A percentile compares a stretch with the other conserved stretches of the same genome.
Evolutionary conservation across 1,140 invertebrate genomes (phyloP).

Genomic region (Drosophila lini): DNA sequence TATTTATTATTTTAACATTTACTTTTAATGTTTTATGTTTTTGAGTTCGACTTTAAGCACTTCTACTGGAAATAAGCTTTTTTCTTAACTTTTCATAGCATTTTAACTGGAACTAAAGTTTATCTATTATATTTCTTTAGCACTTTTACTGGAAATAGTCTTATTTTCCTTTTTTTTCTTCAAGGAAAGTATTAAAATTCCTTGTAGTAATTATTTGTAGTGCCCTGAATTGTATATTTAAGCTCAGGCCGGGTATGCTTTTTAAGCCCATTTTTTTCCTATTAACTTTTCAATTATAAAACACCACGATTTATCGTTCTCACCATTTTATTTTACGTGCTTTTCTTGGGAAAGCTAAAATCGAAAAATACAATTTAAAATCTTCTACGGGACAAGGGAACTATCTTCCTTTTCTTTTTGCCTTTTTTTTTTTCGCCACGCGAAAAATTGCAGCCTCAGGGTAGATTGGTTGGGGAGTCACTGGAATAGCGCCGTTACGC

Average conservation of each 20-base stretch:
- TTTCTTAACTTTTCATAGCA: neutral
- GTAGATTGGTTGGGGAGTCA: constrained; percentile 23
- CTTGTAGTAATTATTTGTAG: neutral
- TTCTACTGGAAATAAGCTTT: neutral
- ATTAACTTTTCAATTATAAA: neutral
- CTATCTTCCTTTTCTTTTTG: constrained; percentile 10
- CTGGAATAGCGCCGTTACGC: constrained; percentile 59
- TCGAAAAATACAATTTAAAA: constrained; percentile 47
- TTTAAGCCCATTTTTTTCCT: neutral
- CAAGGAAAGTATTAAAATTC: no score
- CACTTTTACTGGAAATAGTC: no score
- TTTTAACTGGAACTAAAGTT: neutral
- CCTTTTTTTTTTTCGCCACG: constrained; percentile 35
- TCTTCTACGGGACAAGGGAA: constrained; percentile 17
- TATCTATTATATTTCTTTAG: neutral
- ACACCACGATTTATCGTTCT: constrained; percentile 1
- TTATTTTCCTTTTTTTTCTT: neutral
- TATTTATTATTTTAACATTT: neutral
- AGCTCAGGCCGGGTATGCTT: neutral
- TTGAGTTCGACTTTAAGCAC: neutral
- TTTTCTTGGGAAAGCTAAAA: constrained; percentile 24
- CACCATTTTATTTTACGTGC: constrained; percentile 31
- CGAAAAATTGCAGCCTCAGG: constrained; percentile 36
- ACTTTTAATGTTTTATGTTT: neutral
- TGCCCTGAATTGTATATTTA: neutral